phyloP scores from a whole-genome alignment of 2,113 vertebrate species.

The Megaleporinus macrocephalus region DNA sequence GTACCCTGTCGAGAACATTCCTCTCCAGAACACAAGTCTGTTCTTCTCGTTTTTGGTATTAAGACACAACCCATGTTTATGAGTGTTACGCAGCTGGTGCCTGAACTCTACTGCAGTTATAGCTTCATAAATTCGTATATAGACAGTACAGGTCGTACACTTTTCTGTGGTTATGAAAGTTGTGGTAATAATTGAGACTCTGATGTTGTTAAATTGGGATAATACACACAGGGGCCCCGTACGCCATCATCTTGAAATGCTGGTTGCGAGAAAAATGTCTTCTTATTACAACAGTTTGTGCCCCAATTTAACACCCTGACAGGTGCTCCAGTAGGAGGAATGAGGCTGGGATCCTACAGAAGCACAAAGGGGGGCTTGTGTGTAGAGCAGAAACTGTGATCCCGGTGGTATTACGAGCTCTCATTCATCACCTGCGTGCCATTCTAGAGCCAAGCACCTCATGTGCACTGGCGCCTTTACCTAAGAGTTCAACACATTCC shows the following conservation, averaged over 20 bases:
- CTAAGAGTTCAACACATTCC: background rate
- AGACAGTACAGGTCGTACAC: no score
- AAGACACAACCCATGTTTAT: no score
- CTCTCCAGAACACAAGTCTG: no score
- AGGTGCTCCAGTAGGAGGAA: constrained; percentile 29
- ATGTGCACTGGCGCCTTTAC: background rate
- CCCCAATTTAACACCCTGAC: constrained; percentile 27
- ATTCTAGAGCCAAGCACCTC: constrained; percentile 5
- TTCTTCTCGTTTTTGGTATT: no score
- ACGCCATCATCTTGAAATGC: background rate
- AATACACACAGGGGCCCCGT: background rate
- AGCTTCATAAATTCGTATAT: no score
- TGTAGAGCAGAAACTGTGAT: constrained; percentile 18
- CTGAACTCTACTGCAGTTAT: no score
- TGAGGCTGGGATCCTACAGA: background rate
- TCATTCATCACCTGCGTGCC: constrained; percentile 31
- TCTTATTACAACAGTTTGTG: constrained; percentile 13
- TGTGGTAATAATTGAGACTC: background rate
- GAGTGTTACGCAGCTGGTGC: no score
- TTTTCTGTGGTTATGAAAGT: background rate
- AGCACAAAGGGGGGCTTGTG: background rate
- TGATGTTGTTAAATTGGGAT: background rate
- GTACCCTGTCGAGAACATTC: no score
- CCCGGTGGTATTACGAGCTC: constrained; percentile 21
- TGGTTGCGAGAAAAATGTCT: background rate